A percentile compares a stretch with the other conserved stretches of the same genome.
phyloP scores from a whole-genome alignment of 2,797 vertebrate genomes.

The Falco peregrinus region DNA sequence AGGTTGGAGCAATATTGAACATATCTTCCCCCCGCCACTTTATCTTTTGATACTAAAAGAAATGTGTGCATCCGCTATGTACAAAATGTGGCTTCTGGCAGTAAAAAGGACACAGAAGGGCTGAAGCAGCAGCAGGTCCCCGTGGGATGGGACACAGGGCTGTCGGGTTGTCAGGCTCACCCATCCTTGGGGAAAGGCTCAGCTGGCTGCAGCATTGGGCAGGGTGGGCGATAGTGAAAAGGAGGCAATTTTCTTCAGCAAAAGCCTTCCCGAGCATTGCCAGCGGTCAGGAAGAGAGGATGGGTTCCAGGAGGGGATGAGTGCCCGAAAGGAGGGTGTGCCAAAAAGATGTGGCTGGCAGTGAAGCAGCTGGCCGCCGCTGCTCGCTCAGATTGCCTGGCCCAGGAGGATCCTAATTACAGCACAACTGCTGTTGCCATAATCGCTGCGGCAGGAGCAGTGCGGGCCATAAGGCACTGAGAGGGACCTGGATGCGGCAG shows the following conservation, averaged over 20 bases:
- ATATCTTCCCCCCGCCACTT: background rate
- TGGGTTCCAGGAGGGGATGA: slow-evolving; percentile 45
- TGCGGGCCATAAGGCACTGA: slow-evolving; percentile 49
- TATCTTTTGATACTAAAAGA: background rate
- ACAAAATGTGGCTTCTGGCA: background rate
- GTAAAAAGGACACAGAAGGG: background rate
- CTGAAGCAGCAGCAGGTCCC: background rate
- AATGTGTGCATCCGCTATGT: background rate
- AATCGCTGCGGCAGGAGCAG: slow-evolving; percentile 68
- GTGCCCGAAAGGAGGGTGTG: slow-evolving; percentile 38
- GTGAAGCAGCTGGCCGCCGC: slow-evolving; percentile 66
- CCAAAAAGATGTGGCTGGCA: slow-evolving; percentile 71
- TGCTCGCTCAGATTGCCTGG: slow-evolving; percentile 64
- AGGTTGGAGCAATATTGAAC: background rate
- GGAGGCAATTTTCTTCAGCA: background rate
- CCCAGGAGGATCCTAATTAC: slow-evolving; percentile 76
- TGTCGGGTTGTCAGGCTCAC: background rate
- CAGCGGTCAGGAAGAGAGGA: background rate
- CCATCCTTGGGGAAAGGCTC: background rate
- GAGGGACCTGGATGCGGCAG: slow-evolving; percentile 52
- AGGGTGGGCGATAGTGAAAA: background rate
- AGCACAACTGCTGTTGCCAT: slow-evolving; percentile 69
- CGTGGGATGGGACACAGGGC: background rate
- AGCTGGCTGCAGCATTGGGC: background rate
- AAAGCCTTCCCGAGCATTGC: background rate